Base-by-base conservation (phyloP, 2,888 invertebrate species). In the Zelleria hepariella region DNA sequence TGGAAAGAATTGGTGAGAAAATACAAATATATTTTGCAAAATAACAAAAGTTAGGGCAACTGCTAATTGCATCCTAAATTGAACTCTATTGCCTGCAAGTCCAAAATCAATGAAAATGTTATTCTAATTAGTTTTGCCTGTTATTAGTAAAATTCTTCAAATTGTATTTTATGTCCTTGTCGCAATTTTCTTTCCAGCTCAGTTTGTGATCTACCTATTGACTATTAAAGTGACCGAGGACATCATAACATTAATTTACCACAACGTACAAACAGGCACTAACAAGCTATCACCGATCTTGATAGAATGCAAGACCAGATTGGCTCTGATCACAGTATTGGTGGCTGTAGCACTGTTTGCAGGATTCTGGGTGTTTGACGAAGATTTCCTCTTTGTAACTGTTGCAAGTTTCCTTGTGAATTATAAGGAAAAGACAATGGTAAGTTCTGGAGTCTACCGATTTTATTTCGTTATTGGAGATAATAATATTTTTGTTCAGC, bases 171-270 rank as follows among this genome's bases (percentile, higher is more conserved):
- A 21, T 18, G 6, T 20, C 8, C 20, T 51, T 51, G 2, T 23
- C 18, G 4, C 21, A 49, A 18, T 10, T 70, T 73, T 25, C n/a
- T 4, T 66, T 68, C 8, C 73, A 85, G 85, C 73, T 10, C 80
- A 80, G 1, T 80, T 72, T 62, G 60, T 75, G 0, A 15, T 77
- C 7, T 82, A 77, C 64, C 59, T 80, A 1, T 59, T 82, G 2
- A 59, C 70, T 0, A 70, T 79, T 67, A 71, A 25, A 69, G 65
- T 0, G 63, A 25, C n/a, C 71, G 0, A 67, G 74, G 15, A 66
- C 65, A 0, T 58, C 55, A 0, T 68, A 68, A 21, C 21, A 0
- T 24, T 71, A 3, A 58, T 62, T 0, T 69, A 70, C 62, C 61
- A 66, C 0, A 58, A 62, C 0, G 5, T 68, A 0, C 59, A 64